Base-by-base conservation (phyloP, 2,797 vertebrate genomes). In the Chelidonichthys spinosus region DNA sequence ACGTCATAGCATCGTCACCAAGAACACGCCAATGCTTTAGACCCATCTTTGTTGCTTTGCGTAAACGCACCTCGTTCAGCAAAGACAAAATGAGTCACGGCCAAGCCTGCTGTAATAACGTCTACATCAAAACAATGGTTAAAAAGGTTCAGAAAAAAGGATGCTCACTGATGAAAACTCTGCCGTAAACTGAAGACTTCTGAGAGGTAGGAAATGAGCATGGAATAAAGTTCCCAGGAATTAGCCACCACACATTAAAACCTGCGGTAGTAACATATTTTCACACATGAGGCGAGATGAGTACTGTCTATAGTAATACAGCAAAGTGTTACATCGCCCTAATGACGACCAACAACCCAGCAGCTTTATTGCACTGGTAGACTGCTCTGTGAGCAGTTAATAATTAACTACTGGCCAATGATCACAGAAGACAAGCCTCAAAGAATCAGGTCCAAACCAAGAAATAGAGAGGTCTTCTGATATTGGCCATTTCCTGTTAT, bases 161-260 rank as follows among this genome's bases (percentile, higher is more conserved):
- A 59, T 18, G 39, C 63, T 65, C 46, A 14, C 25, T 3, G 33
- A 53, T 25, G 65, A 66, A 64, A 69, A 64, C 1, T 47, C 32
- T 46, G 65, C 54, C 42, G 82, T 89, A 84, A 87, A 88, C 78
- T 66, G 18, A 82, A 85, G 50, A 80, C 55, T 80, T 78, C 17
- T 87, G 43, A 78, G 92, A 92, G 90, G 89, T 93, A 93, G 88
- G 83, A 87, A 68, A 81, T 52, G 71, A 62, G 25, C 8, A 58
- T 78, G 80, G 77, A 84, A 63, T 72, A 62, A 74, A 18, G 62
- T 59, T 69, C 13, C 35, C 62, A 75, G 49, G 63, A 78, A 66
- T 64, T 37, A 60, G 70, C 53, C 49, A 68, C 82, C 63, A 72
- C 62, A 42, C 7, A 4, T 66, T 80, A 53, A 75, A 79, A 69